Conservation (phyloP, 2,113 vertebrate genomes). For the Spea multiplicata region DNA sequence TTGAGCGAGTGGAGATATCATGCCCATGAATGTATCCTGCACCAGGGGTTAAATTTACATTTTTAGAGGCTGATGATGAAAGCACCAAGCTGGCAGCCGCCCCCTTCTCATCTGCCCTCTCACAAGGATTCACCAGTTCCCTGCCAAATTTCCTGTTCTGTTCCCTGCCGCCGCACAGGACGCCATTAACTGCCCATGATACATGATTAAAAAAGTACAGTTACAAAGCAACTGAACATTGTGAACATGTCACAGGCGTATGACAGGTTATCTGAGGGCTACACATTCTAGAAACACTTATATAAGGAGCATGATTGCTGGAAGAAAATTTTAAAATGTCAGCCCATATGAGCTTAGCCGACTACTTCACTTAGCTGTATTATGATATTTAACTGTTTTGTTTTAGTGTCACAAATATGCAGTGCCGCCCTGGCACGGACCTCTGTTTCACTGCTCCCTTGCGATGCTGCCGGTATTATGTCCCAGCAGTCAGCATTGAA, state of each 20-base stretch:
- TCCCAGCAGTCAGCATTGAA: too few species aligned
- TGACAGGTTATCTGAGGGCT: background rate
- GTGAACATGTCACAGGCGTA: background rate
- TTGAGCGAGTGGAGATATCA: background rate
- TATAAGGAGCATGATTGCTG: background rate
- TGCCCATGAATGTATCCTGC: background rate
- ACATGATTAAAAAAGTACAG: constrained; percentile 25
- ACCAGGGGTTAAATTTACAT: background rate
- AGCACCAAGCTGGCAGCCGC: constrained; percentile 26
- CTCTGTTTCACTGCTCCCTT: too few species aligned
- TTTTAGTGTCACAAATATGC: too few species aligned
- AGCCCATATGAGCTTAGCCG: too few species aligned
- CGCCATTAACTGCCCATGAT: constrained; percentile 29
- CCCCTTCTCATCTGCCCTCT: constrained; percentile 39
- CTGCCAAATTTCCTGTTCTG: constrained; percentile 32
- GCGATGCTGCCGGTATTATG: too few species aligned
- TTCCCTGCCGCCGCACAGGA: constrained; percentile 11
- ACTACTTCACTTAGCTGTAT: too few species aligned
- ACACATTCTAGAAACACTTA: background rate
- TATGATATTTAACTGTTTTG: too few species aligned
- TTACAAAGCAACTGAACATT: constrained; percentile 26
- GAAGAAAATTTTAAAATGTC: background rate
- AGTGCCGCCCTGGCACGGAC: too few species aligned
- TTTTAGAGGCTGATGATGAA: constrained; percentile 4
- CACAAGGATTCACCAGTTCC: constrained; percentile 17